Evolutionary conservation across 2,113 vertebrate genomes (phyloP).

Genomic region (Archilochus colubris): DNA sequence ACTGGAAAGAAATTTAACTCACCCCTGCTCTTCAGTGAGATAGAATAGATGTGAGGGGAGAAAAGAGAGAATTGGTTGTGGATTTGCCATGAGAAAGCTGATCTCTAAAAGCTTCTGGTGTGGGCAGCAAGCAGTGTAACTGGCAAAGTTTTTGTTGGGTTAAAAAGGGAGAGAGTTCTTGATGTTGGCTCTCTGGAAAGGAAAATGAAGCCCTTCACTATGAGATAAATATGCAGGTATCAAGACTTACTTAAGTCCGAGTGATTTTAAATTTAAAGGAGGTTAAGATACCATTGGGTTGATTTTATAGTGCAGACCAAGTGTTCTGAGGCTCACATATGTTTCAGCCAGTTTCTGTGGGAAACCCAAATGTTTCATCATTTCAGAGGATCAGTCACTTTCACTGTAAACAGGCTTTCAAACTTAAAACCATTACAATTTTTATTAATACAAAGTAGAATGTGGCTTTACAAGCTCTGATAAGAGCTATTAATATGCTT

Average conservation of each 20-base stretch:
- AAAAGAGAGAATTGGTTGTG: not conserved
- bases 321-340: not conserved
- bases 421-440: not conserved
- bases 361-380: not conserved
- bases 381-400: not conserved
- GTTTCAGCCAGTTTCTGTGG: not conserved
- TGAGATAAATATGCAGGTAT: not conserved
- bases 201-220: not conserved
- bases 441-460: not conserved
- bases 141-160: not conserved
- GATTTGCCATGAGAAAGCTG: not conserved
- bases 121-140: not conserved
- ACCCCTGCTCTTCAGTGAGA: not conserved
- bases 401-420: not conserved
- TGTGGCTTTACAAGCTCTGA: not conserved
- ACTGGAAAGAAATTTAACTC: not conserved
- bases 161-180: not conserved
- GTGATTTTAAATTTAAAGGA: not conserved
- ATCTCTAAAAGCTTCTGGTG: not conserved
- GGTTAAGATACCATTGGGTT: accelerated
- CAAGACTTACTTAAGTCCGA: not conserved
- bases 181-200: not conserved
- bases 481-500: not conserved
- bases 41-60: not conserved
- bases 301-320: not conserved